Conservation (phyloP, 2,797 vertebrate species). For the Emydoidea blandingii region DNA sequence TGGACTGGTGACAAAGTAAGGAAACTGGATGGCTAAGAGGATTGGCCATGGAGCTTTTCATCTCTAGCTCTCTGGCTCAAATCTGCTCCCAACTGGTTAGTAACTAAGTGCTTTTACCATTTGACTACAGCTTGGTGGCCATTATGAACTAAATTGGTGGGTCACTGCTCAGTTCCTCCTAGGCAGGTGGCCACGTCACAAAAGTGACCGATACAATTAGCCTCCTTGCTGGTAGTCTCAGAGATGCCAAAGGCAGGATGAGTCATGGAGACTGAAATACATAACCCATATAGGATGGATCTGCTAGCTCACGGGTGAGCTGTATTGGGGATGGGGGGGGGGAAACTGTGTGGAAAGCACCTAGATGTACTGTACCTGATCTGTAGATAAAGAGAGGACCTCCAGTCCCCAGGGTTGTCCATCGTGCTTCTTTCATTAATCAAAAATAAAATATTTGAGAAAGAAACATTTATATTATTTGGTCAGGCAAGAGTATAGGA, state of each 20-base stretch:
- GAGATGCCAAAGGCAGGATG: not conserved
- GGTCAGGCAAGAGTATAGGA: too few relatives aligned
- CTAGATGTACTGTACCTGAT: too few relatives aligned
- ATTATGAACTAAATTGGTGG: not conserved
- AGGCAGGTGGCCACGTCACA: not conserved
- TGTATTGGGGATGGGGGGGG: not conserved
- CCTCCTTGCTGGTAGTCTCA: not conserved
- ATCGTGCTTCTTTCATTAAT: not conserved
- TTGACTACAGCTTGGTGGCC: not conserved
- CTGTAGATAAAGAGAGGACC: not conserved
- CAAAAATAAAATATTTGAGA: not conserved
- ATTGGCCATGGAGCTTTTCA: not conserved
- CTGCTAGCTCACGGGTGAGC: too few relatives aligned
- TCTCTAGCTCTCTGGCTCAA: not conserved
- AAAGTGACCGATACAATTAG: not conserved
- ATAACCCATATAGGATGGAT: too few relatives aligned
- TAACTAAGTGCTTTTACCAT: rapidly evolving
- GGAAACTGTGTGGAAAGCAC: not conserved
- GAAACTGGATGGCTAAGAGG: not conserved
- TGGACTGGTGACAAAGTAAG: not conserved
- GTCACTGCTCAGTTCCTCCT: not conserved
- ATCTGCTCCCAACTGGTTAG: not conserved
- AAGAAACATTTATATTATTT: not conserved
- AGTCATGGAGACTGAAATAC: not conserved
- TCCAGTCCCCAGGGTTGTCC: not conserved